Base-by-base conservation (phyloP, 2,797 vertebrate species). In the Ctenochaetus hawaiiensis region DNA sequence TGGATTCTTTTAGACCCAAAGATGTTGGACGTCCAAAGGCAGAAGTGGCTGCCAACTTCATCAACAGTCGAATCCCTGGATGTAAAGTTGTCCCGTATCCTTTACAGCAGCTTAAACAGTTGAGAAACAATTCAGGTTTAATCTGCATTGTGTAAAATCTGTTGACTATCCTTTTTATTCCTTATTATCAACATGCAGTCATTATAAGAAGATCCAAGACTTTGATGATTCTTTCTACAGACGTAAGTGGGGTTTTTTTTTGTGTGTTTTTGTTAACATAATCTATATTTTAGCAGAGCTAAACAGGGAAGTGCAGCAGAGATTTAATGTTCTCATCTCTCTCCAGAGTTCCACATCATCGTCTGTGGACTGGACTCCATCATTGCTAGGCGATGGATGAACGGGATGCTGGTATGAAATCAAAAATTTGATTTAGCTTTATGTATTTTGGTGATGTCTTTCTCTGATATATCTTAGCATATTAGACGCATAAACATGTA, bases 121-220 rank as follows among this genome's bases (percentile, higher is more conserved):
- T 58, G 0, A 44, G 43, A 48, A 59, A 16, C 4, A 20, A 1
- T 5, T 51, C 4, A 12, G 0, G 6, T 48, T 60, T 5, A 34
- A 9, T 60, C 73, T 13, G 13, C 6, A 23, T 6, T 48, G 13
- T 47, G 2, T 59, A 3, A 23, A 26, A 34, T 16, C 18, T 47
- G 13, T 17, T 12, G 1, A 47, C 7, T 0, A 0, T 4, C 4
- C 30, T 60, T 70, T 83, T 45, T 30, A 11, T 88, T 78, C 86
- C 86, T 94, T 79, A 94, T 89, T 77, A 72, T 84, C 30, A 53
- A 70, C 86, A 80, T 45, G 1, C 87, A 99, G 98, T 63, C 96
- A 99, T 92, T 99, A 96, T 93, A 98, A 97, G 90, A 99, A 97
- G 94, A 99, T 99, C 84, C 98, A 99, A 87, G 97, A 99, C 90